Conservation (phyloP, 2,888 invertebrate genomes). For the Auanema freiburgensis region DNA sequence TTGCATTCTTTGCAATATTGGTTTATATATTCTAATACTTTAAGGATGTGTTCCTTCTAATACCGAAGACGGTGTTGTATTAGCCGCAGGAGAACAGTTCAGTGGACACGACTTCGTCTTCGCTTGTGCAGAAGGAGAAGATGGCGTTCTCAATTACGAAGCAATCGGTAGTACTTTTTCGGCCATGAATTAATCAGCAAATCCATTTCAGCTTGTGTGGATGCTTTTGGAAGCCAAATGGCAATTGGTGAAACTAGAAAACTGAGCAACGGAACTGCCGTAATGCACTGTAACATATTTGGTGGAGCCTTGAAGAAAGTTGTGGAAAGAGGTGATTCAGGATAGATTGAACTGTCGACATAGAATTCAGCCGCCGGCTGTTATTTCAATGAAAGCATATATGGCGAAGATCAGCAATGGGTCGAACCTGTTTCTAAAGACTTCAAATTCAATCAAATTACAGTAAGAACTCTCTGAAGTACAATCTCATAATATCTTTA, state of each 20-base stretch:
- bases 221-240: constrained; percentile 37
- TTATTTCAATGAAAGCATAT: constrained; percentile 45
- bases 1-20: constrained; percentile 9
- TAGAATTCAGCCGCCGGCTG: constrained; percentile 39
- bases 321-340: constrained; percentile 42
- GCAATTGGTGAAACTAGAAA: constrained; percentile 36
- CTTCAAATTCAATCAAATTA: not conserved
- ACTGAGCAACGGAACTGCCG: constrained; percentile 41
- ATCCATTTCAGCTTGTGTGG: constrained; percentile 35
- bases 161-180: constrained; percentile 28
- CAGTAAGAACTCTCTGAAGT: not conserved
- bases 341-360: too few species aligned
- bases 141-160: constrained; percentile 47
- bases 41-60: constrained; percentile 48
- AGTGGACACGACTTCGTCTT: constrained; percentile 43
- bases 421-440: constrained; percentile 28
- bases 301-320: constrained; percentile 46
- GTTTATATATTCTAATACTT: constrained; percentile 9
- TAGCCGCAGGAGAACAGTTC: constrained; percentile 30
- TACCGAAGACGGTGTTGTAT: constrained; percentile 27
- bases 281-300: constrained; percentile 40
- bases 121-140: constrained; percentile 41
- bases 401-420: constrained; percentile 43
- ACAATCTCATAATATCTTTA: not conserved
- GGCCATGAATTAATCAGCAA: not conserved